Evolutionary conservation across 2,888 invertebrate species (phyloP), one percentile per base, ranked within the genome.

Genomic region (Phorcus lineatus): DNA sequence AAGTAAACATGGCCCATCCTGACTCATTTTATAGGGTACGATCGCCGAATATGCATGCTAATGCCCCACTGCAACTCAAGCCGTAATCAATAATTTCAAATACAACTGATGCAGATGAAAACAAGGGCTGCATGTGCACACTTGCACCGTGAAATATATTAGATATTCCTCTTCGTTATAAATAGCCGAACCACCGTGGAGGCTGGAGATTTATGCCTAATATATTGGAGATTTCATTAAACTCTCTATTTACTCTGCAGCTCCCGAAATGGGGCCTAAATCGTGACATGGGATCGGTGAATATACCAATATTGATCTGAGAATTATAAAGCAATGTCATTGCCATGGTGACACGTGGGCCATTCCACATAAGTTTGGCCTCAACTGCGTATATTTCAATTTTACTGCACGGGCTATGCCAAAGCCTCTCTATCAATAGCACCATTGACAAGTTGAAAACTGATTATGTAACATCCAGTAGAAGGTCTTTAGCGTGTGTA

Each of bases 11-110:
- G 40, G 54, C 70, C 36, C 52, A 77, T 77, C 79, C 76, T 81
- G 81, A 81, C 76, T 81, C 81, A 81, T 76, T 77, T 55, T 66
- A 77, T 76, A n/a, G 28, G 24, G 66, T 57, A 47, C 67, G 28
- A 74, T 70, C 47, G 74, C 75, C 52, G 55, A 74, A 74, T 78
- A 78, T 78, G 81, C 81, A 78, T 22, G 81, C 77, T 77, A 79
- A 75, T 22, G 57, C 66, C 40, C 80, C 36, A 47, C 57, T 82
- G 86, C 83, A 83, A 84, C 83, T 83, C 84, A 84, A 84, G 83
- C 84, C 80, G 81, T 81, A 86, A 86, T 86, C 86, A 84, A 86
- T 86, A 86, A 76, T 80, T 80, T 67, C 67, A 82, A 82, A 79
- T 78, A 78, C 80, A 78, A 77, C 28, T 70, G 66, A 47, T 54